Evolutionary conservation across 2,113 vertebrate genomes (phyloP).

Genomic region (Cisticola juncidis): DNA sequence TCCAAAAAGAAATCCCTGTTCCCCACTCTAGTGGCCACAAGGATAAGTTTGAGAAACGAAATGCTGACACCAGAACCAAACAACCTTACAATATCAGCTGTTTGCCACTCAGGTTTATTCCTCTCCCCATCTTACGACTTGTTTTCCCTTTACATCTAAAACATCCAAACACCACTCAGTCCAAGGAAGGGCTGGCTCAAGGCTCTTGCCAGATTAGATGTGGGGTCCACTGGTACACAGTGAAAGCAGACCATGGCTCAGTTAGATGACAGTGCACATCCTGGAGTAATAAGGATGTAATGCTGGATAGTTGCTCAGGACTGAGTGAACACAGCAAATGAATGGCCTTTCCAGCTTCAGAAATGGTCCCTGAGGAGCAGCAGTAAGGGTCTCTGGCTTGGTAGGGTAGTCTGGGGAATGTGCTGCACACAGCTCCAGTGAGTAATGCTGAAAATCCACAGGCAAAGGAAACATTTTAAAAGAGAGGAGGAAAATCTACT

Average conservation of each 20-base stretch:
- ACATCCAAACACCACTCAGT: not conserved
- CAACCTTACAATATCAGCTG: not conserved
- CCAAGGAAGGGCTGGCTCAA: not conserved
- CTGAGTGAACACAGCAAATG: not conserved
- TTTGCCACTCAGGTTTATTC: not conserved
- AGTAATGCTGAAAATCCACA: slow-evolving; percentile 43
- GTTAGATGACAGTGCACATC: not conserved
- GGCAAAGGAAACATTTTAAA: slow-evolving; percentile 37
- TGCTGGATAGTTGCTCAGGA: not conserved
- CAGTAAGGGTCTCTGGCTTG: not conserved
- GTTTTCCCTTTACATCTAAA: not conserved
- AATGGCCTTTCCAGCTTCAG: not conserved
- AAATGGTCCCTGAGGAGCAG: slow-evolving; percentile 13
- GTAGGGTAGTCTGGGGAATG: not conserved
- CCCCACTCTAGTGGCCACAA: not conserved
- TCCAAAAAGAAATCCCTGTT: not conserved
- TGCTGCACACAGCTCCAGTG: not conserved
- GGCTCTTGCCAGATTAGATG: not conserved
- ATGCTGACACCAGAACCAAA: not conserved
- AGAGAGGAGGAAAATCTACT: slow-evolving; percentile 30
- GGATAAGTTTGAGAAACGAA: not conserved
- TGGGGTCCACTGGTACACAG: not conserved
- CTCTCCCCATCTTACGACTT: not conserved
- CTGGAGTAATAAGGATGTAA: not conserved
- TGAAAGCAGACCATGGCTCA: not conserved